These are phyloP conservation scores for Indicator indicator DNA, from an alignment of 2,113 vertebrate genomes.

Conservation along the genomic window DNA sequence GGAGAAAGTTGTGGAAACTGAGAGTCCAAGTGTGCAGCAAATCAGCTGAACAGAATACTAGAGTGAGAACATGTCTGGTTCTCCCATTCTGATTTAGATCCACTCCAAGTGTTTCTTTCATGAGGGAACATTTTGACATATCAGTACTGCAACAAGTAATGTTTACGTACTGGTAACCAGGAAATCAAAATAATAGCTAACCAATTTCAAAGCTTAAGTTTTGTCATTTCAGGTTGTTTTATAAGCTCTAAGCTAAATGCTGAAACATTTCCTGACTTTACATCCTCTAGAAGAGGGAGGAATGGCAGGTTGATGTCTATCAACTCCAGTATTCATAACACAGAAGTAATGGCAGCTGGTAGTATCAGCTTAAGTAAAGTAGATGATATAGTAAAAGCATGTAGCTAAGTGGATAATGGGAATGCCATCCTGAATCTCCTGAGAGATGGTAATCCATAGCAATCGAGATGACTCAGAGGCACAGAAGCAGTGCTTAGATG, in stretches of 20 bases:
- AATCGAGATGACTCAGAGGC: neutral
- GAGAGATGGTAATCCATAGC: constrained; percentile 25
- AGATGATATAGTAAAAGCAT: constrained; percentile 31
- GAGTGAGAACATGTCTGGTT: neutral
- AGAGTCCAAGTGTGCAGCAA: neutral
- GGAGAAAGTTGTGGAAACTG: neutral
- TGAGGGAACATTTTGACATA: neutral
- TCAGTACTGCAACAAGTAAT: neutral
- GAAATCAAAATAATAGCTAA: neutral
- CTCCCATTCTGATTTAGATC: neutral
- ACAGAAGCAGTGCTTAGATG: neutral
- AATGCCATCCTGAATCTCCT: constrained; percentile 23
- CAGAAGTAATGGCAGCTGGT: neutral
- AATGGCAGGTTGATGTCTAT: neutral
- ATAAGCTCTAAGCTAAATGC: neutral
- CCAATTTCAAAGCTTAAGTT: neutral
- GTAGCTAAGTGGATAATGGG: constrained; percentile 57
- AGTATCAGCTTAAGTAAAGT: constrained; percentile 1
- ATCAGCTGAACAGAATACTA: neutral
- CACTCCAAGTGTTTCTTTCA: neutral
- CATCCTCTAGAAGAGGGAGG: neutral
- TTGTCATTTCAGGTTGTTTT: neutral
- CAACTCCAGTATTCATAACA: neutral
- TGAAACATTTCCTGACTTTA: neutral
- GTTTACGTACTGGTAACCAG: neutral